phyloP scores from a whole-genome alignment of 2,113 vertebrate species.

The Amia ocellicauda region DNA sequence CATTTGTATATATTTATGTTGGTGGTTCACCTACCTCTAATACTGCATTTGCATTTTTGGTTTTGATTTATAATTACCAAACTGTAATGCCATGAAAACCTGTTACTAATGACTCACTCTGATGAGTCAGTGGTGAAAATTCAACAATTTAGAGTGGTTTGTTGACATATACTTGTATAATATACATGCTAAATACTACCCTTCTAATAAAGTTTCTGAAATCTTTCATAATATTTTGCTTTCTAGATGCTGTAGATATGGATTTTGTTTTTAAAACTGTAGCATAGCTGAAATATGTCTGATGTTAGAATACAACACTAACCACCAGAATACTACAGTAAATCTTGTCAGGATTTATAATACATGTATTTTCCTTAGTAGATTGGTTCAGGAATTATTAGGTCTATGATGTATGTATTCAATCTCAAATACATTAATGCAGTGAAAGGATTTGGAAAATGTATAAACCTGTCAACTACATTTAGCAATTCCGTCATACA shows the following conservation, averaged over 20 bases:
- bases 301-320: not conserved
- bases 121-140: no score
- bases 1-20: no score
- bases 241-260: not conserved
- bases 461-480: conserved; percentile 17
- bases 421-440: conserved; percentile 29
- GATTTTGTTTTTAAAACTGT: not conserved
- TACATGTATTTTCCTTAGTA: conserved; percentile 19
- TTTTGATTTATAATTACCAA: no score
- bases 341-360: conserved; percentile 22
- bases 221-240: no score
- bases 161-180: no score
- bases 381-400: conserved; percentile 27
- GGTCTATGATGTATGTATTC: conserved; percentile 25
- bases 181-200: no score
- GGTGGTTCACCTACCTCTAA: no score
- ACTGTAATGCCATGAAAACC: not conserved
- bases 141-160: no score
- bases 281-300: not conserved
- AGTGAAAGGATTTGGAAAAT: conserved; percentile 24
- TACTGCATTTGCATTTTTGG: no score
- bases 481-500: not conserved
- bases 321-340: conserved; percentile 5
- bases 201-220: no score
- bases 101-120: not conserved